phyloP scores from a whole-genome alignment of 1,140 invertebrate genomes.

The Semibalanus balanoides region DNA sequence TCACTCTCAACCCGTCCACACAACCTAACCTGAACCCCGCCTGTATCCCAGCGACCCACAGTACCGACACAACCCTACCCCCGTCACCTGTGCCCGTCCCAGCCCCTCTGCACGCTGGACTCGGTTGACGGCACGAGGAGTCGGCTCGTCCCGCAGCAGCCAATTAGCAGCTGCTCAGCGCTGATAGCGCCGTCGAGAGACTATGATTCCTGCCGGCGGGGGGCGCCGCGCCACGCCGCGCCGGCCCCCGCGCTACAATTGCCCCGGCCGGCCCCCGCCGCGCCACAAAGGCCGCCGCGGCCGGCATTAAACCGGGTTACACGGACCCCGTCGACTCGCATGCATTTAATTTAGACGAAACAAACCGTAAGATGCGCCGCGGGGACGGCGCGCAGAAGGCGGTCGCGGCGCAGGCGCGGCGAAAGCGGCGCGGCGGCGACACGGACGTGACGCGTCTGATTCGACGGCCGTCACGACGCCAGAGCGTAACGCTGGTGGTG shows the following conservation, averaged over 20 bases:
- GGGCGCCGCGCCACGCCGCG: too few species aligned
- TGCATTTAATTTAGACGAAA: slow-evolving; percentile 2
- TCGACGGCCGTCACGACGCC: too few species aligned
- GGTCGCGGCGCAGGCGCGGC: too few species aligned
- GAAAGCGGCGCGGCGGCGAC: not conserved
- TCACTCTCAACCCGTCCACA: too few species aligned
- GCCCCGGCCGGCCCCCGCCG: too few species aligned
- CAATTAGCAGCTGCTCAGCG: not conserved
- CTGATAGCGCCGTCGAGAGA: not conserved
- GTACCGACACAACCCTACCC: too few species aligned
- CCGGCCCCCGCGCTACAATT: not conserved
- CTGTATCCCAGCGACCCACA: too few species aligned
- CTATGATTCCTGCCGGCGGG: not conserved
- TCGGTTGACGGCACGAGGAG: too few species aligned
- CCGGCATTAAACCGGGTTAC: not conserved
- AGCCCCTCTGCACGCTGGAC: not conserved
- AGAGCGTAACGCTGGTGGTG: too few species aligned
- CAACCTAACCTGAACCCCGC: too few species aligned
- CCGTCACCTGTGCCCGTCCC: too few species aligned
- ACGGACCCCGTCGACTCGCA: not conserved
- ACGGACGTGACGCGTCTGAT: not conserved
- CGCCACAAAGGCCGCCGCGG: not conserved
- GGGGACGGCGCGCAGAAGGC: not conserved
- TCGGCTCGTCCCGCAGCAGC: too few species aligned
- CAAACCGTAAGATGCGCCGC: not conserved